Evolutionary conservation across 2,113 vertebrate genomes (phyloP).

Genomic region (Raja brachyura): DNA sequence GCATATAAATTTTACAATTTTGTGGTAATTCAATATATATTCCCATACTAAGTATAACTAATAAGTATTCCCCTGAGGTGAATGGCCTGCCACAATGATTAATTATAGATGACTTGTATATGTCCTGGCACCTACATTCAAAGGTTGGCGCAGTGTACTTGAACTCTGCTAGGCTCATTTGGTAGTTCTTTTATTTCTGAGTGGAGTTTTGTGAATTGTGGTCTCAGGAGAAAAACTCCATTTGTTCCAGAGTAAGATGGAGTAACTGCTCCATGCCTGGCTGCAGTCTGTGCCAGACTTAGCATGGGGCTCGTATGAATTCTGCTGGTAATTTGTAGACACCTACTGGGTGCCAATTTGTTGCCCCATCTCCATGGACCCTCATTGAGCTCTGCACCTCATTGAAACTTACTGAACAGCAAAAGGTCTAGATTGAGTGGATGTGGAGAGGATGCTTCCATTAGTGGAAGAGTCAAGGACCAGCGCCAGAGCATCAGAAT

Average conservation of each 20-base stretch:
- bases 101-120: background rate
- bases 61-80: slow-evolving; percentile 8
- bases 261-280: background rate
- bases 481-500: too few relatives aligned
- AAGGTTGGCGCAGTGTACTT: background rate
- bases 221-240: background rate
- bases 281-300: background rate
- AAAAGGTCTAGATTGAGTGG: too few relatives aligned
- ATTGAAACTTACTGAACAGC: too few relatives aligned
- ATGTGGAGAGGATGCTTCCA: too few relatives aligned
- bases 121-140: slow-evolving; percentile 13
- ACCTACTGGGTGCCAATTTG: background rate
- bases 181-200: background rate
- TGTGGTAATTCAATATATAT: slow-evolving; percentile 29
- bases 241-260: background rate
- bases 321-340: background rate
- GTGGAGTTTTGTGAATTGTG: background rate
- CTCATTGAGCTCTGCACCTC: too few relatives aligned
- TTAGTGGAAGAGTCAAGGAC: too few relatives aligned
- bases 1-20: slow-evolving; percentile 30
- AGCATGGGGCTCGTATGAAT: background rate
- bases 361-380: too few relatives aligned
- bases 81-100: background rate
- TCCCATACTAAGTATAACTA: background rate
- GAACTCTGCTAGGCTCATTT: background rate